Evolutionary conservation across 2,797 vertebrate species (phyloP).

Genomic region (Myripristis jacobus): DNA sequence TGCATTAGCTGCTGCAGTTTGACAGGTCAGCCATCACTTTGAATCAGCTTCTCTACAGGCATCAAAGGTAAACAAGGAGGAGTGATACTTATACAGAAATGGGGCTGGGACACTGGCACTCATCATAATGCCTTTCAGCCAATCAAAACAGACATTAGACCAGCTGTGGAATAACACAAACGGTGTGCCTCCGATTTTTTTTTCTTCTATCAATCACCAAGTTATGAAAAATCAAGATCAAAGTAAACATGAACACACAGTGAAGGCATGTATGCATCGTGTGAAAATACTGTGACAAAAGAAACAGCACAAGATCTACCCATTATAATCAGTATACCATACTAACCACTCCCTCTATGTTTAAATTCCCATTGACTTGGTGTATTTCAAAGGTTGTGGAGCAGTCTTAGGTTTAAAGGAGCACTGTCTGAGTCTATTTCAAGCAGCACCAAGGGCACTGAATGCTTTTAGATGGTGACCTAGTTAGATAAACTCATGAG

Average conservation of each 20-base stretch:
- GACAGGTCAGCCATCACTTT: too few relatives aligned
- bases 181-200: too few relatives aligned
- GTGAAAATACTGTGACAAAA: not conserved
- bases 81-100: too few relatives aligned
- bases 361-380: conserved; percentile 58
- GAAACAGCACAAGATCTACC: conserved; percentile 3
- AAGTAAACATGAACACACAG: not conserved
- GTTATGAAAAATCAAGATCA: conserved; percentile 3
- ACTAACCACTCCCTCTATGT: conserved; percentile 30
- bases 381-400: conserved; percentile 71
- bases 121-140: too few relatives aligned
- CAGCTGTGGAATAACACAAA: not conserved
- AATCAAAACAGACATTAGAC: too few relatives aligned
- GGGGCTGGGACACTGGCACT: too few relatives aligned
- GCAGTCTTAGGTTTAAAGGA: conserved; percentile 78
- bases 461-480: conserved; percentile 83
- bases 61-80: too few relatives aligned
- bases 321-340: conserved; percentile 5
- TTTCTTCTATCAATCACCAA: not conserved
- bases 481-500: conserved; percentile 81
- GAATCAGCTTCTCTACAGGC: too few relatives aligned
- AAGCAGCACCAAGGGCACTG: conserved; percentile 83
- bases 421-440: conserved; percentile 81
- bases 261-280: too few relatives aligned
- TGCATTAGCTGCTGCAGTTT: too few relatives aligned